phyloP scores from a whole-genome alignment of 92 coral and sea anemone species.

The Phenganax subtilis region DNA sequence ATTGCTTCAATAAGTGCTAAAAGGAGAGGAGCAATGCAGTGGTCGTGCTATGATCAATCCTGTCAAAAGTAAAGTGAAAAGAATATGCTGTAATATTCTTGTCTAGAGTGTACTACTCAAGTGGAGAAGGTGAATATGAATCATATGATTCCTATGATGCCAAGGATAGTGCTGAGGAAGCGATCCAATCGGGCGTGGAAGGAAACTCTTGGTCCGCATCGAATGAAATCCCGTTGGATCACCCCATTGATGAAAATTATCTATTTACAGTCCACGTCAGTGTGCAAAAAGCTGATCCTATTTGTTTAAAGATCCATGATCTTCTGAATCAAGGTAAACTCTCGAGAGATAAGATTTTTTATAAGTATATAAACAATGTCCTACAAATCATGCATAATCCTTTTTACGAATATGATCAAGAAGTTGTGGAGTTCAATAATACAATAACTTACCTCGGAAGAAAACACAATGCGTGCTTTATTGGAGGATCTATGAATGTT shows the following conservation, averaged over 20 bases:
- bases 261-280: conserved; percentile 51
- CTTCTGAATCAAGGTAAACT: conserved; percentile 52
- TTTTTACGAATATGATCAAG: conserved; percentile 41
- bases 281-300: conserved; percentile 48
- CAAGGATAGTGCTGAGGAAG: too few relatives aligned
- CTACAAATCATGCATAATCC: conserved; percentile 48
- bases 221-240: not conserved
- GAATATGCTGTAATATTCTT: too few relatives aligned
- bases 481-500: conserved; percentile 51
- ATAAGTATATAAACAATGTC: conserved; percentile 36
- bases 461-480: conserved; percentile 42
- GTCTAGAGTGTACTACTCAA: too few relatives aligned
- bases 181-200: too few relatives aligned
- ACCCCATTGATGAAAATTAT: conserved; percentile 48
- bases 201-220: too few relatives aligned
- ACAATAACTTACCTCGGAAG: conserved; percentile 48
- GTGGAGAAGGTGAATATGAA: too few relatives aligned
- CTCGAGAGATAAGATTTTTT: conserved; percentile 47
- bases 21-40: too few relatives aligned
- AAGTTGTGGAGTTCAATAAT: conserved; percentile 43
- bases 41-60: too few relatives aligned
- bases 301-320: conserved; percentile 52
- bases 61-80: too few relatives aligned
- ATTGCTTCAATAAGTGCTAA: too few relatives aligned
- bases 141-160: too few relatives aligned